Conservation (phyloP, 2,888 invertebrate genomes). For the Lissocephala sabroskyi region DNA sequence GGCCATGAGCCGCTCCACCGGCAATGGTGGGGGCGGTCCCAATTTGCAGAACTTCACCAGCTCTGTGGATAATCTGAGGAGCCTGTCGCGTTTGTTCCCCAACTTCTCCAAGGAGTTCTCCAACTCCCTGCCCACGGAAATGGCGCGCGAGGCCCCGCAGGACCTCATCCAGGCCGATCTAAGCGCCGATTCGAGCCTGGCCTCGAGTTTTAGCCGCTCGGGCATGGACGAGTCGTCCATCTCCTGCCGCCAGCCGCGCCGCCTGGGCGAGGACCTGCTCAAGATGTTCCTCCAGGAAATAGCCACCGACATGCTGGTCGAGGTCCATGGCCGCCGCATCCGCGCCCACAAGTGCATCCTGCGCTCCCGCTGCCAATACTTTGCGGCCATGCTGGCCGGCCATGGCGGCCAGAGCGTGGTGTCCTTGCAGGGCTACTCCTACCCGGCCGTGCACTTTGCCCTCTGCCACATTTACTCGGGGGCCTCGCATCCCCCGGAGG, state of each 20-base stretch:
- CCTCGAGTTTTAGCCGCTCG: slow-evolving; percentile 76
- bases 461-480: slow-evolving; percentile 96
- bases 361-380: slow-evolving; percentile 92
- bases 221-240: slow-evolving; percentile 74
- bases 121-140: slow-evolving; percentile 71
- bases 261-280: slow-evolving; percentile 88
- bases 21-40: no score
- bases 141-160: slow-evolving; percentile 48
- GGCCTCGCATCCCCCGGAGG: slow-evolving; percentile 88
- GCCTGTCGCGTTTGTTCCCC: slow-evolving; percentile 78
- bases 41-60: slow-evolving; percentile 73
- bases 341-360: slow-evolving; percentile 94
- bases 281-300: slow-evolving; percentile 94
- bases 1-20: slow-evolving; percentile 78
- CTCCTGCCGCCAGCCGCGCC: slow-evolving; percentile 74
- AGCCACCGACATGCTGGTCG: slow-evolving; percentile 89
- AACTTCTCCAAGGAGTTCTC: slow-evolving; percentile 74
- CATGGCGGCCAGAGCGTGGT: slow-evolving; percentile 90
- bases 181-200: slow-evolving; percentile 75
- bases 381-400: slow-evolving; percentile 91
- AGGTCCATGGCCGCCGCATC: slow-evolving; percentile 86
- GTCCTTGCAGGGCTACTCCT: slow-evolving; percentile 86
- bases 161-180: slow-evolving; percentile 74
- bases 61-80: slow-evolving; percentile 76
- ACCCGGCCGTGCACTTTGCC: slow-evolving; percentile 90